Percentiles rank a stretch among this genome's conserved stretches.
Evolutionary conservation across 2,888 invertebrate genomes (phyloP).

Genomic region (Slavum lentiscoides): DNA sequence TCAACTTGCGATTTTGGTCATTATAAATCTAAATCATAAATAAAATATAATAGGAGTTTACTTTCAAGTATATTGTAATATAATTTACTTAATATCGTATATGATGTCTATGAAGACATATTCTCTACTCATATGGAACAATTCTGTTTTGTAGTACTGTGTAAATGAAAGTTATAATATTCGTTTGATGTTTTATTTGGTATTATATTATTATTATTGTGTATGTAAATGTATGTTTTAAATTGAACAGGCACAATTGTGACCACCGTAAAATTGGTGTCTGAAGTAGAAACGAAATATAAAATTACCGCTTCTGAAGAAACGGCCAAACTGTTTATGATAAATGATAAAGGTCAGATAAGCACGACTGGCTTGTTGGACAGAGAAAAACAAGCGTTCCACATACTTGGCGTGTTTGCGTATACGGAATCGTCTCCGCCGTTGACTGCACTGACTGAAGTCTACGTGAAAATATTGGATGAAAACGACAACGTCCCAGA

Average conservation of each 20-base stretch:
- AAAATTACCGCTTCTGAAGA: conserved; percentile 65
- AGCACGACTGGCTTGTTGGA: conserved; percentile 74
- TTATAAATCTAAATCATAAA: no score
- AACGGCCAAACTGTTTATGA: conserved; percentile 67
- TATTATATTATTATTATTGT: no score
- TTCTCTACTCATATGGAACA: no score
- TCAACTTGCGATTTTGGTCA: no score
- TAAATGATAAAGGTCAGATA: conserved; percentile 76
- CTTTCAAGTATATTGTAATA: no score
- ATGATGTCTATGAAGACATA: no score
- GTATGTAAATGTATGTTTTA: neutral
- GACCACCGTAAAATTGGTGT: conserved; percentile 70
- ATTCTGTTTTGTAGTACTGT: no score
- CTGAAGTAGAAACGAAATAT: conserved; percentile 66
- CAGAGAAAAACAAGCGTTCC: conserved; percentile 72
- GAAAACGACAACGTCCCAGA: conserved; percentile 87
- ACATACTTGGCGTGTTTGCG: conserved; percentile 73
- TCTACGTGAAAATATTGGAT: conserved; percentile 80
- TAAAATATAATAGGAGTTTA: no score
- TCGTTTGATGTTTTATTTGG: no score
- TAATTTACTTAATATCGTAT: no score
- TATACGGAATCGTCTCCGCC: conserved; percentile 75
- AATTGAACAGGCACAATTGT: conserved; percentile 66
- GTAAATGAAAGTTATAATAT: no score
- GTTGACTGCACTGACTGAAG: conserved; percentile 70